phyloP scores from a whole-genome alignment of 2,113 vertebrate genomes.

The Cyphomyrus plagiostoma region DNA sequence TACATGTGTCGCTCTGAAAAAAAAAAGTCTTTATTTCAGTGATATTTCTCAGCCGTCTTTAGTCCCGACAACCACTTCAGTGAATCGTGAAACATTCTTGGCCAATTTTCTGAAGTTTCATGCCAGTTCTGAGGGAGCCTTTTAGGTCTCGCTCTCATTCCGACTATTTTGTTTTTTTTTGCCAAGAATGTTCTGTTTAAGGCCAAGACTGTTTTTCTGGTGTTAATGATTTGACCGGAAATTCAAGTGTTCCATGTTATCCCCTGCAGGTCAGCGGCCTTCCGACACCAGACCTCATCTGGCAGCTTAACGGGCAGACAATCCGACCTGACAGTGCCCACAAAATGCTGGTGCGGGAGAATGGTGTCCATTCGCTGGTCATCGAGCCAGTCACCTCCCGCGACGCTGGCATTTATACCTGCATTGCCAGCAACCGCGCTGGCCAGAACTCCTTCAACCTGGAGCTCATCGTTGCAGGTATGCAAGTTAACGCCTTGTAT shows the following conservation, averaged over 20 bases:
- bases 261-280: constrained; percentile 81
- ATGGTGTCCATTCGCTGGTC: constrained; percentile 89
- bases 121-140: background rate
- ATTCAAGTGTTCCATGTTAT: background rate
- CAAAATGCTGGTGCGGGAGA: constrained; percentile 95
- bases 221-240: background rate
- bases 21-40: background rate
- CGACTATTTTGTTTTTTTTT: background rate
- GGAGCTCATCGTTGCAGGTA: constrained; percentile 93
- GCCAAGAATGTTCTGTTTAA: background rate
- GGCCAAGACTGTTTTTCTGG: background rate
- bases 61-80: background rate
- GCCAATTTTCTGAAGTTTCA: background rate
- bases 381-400: constrained; percentile 84
- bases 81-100: background rate
- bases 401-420: constrained; percentile 91
- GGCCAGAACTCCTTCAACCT: constrained; percentile 94
- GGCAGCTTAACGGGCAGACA: constrained; percentile 86
- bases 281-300: constrained; percentile 88
- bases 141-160: background rate
- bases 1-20: background rate
- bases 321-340: constrained; percentile 85
- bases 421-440: constrained; percentile 86
- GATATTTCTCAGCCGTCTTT: background rate
- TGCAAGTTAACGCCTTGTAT: background rate